phyloP scores from a whole-genome alignment of 2,113 vertebrate genomes.

The Synodontis membranacea region DNA sequence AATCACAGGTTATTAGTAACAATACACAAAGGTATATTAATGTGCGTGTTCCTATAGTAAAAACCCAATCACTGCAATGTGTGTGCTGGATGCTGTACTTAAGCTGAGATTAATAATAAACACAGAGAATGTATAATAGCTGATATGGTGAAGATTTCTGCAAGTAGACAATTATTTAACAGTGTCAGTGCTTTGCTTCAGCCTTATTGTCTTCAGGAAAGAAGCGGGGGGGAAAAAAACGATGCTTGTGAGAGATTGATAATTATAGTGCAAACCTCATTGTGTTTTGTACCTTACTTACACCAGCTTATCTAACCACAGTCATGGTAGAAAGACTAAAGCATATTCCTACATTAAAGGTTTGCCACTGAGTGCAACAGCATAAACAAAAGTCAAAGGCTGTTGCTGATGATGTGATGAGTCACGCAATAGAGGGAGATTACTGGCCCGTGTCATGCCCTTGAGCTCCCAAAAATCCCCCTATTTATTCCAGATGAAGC shows the following conservation, averaged over 20 bases:
- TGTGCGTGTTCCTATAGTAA: too few relatives aligned
- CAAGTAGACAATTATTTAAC: not conserved
- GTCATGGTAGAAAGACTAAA: not conserved
- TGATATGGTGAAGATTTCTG: not conserved
- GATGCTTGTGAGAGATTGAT: not conserved
- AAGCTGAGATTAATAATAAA: too few relatives aligned
- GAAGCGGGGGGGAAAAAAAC: not conserved
- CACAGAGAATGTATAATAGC: too few relatives aligned
- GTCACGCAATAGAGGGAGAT: not conserved
- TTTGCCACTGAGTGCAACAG: not conserved
- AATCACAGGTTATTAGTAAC: too few relatives aligned
- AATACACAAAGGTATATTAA: too few relatives aligned
- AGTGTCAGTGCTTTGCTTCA: not conserved
- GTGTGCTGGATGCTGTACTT: too few relatives aligned
- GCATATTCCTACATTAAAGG: not conserved
- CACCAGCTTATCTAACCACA: not conserved
- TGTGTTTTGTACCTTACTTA: not conserved
- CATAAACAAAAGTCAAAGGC: slow-evolving; percentile 3
- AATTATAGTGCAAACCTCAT: not conserved
- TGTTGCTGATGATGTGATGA: not conserved
- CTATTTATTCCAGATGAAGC: not conserved
- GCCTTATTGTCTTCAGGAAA: not conserved
- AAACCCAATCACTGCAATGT: too few relatives aligned
- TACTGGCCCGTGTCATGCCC: not conserved
- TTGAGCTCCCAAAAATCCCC: not conserved